phyloP scores from a whole-genome alignment of 2,888 invertebrate genomes.

The Molorchus minor region DNA sequence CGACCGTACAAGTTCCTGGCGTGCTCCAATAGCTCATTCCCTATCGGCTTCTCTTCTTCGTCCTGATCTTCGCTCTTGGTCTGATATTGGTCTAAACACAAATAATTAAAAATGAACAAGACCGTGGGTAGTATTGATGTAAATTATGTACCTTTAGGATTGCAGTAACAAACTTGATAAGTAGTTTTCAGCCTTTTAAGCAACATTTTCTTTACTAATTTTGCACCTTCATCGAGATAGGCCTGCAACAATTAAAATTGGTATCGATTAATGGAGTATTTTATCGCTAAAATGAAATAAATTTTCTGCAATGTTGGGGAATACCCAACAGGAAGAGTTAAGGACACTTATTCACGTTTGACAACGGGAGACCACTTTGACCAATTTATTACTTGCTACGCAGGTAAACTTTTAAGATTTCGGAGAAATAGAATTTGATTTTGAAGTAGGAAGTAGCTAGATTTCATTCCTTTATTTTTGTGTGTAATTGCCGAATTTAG shows the following conservation, averaged over 20 bases:
- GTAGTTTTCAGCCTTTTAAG: constrained; percentile 33
- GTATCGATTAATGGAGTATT: no score
- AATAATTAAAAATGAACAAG: background rate
- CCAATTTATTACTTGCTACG: no score
- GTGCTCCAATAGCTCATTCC: constrained; percentile 39
- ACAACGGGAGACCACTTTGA: no score
- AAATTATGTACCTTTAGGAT: constrained; percentile 3
- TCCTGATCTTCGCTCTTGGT: background rate
- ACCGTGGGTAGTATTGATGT: background rate
- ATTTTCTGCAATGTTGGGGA: no score
- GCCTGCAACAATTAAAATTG: constrained; percentile 6
- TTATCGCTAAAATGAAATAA: no score
- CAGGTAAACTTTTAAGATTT: no score
- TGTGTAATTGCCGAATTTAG: no score
- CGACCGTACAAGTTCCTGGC: constrained; percentile 35
- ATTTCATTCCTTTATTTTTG: no score
- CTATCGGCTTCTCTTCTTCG: constrained; percentile 24
- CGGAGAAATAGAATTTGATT: no score
- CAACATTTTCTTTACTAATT: constrained; percentile 33
- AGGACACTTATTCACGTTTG: no score
- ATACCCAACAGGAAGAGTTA: no score
- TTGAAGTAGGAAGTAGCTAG: no score
- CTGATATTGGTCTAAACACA: background rate
- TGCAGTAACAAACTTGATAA: constrained; percentile 35
- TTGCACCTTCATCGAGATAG: constrained; percentile 28